Evolutionary conservation across 2,888 invertebrate species (phyloP), one percentile per base, ranked within the genome.

Genomic region (Ennomos erosarius): DNA sequence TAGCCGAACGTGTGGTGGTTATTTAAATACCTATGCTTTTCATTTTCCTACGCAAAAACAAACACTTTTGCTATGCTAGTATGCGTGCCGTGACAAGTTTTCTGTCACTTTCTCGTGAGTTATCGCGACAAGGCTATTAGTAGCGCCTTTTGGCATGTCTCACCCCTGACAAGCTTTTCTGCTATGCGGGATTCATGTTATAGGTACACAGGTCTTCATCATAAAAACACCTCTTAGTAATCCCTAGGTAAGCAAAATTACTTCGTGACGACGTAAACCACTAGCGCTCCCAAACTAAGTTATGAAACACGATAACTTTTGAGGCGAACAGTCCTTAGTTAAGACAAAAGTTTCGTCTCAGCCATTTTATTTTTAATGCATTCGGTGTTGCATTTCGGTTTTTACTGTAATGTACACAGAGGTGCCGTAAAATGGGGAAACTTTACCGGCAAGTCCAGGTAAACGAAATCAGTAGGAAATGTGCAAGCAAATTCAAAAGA

Each of bases 231-330:
- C 34, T 6, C 11, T 13, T 40, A 26, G 26, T 8, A 6, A 39
- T 12, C 50, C 50, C 50, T 33, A 55, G 47, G 54, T 47, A 54
- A 40, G 13, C 42, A 42, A 16, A 42, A 42, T 42, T 47, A 42
- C 47, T 55, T 43, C 33, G 43, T 9, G 11, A 46, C 39, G 12
- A 26, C 12, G 48, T 43, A 34, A 46, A 46, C 43, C 42, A 51
- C 43, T 51, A 43, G n/a, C 36, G 53, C 43, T 54, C 45, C 56
- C 44, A 47, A 51, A 62, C 70, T 67, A 75, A 78, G 73, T 76
- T 76, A 73, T 73, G 75, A 68, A 74, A 74, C 69, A 64, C 69
- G 71, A 73, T 78, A 78, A 73, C 74, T 77, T 71, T 42, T 51
- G 51, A 51, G n/a, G 51, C 50, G 36, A 42, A 13, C 46, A 46